phyloP scores from a whole-genome alignment of 2,888 invertebrate species.

The Drosophila mimetica region DNA sequence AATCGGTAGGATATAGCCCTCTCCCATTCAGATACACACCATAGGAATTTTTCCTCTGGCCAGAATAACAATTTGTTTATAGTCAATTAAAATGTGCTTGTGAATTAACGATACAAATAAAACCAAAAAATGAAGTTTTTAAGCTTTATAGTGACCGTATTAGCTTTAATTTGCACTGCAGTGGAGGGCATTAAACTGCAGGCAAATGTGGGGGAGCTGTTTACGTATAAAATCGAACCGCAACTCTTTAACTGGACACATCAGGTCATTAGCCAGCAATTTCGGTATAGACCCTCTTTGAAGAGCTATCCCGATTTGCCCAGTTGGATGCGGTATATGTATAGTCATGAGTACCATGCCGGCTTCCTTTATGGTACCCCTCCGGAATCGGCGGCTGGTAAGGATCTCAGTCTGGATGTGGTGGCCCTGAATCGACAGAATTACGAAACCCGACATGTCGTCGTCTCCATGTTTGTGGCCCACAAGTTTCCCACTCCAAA shows the following conservation, averaged over 20 bases:
- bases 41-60: conserved; percentile 51
- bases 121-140: conserved; percentile 48
- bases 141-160: conserved; percentile 3
- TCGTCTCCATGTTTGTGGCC: conserved; percentile 87
- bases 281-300: conserved; percentile 89
- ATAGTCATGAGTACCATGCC: conserved; percentile 90
- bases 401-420: conserved; percentile 88
- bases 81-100: conserved; percentile 49
- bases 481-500: conserved; percentile 89
- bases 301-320: conserved; percentile 93
- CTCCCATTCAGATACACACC: conserved; percentile 62
- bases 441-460: conserved; percentile 89
- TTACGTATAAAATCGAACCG: conserved; percentile 91
- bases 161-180: conserved; percentile 33
- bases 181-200: conserved; percentile 58
- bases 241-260: conserved; percentile 92
- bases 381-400: conserved; percentile 86
- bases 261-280: conserved; percentile 82
- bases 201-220: conserved; percentile 88
- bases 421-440: conserved; percentile 91
- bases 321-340: conserved; percentile 93
- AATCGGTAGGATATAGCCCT: conserved; percentile 2
- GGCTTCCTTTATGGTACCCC: conserved; percentile 95
- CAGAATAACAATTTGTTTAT: conserved; percentile 32
- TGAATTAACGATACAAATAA: conserved; percentile 19